phyloP scores from a whole-genome alignment of 2,888 invertebrate genomes.

The Coelinius sp. region DNA sequence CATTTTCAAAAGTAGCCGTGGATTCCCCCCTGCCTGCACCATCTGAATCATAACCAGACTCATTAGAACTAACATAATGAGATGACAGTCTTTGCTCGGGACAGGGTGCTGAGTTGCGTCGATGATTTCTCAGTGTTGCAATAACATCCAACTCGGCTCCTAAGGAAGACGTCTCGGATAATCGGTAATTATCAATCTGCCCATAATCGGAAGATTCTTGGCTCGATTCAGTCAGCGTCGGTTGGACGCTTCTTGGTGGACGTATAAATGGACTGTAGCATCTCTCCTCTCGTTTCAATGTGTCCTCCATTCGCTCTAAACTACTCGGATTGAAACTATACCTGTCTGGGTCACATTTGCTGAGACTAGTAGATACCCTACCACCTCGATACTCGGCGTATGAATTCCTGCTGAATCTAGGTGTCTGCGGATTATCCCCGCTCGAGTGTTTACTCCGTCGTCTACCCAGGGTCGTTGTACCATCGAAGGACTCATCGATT shows the following conservation, averaged over 20 bases:
- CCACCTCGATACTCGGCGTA: conserved; percentile 57
- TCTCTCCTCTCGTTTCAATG: conserved; percentile 52
- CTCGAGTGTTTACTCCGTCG: conserved; percentile 54
- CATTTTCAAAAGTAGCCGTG: conserved; percentile 61
- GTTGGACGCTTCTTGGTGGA: conserved; percentile 11
- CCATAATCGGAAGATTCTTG: conserved; percentile 49
- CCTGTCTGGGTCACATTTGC: conserved; percentile 57
- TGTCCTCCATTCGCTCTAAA: conserved; percentile 59
- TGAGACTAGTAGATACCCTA: conserved; percentile 40
- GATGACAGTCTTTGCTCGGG: conserved; percentile 69
- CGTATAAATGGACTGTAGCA: conserved; percentile 51
- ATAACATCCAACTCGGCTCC: conserved; percentile 55
- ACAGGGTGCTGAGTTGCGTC: conserved; percentile 62
- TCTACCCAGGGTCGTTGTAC: conserved; percentile 66
- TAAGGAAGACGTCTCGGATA: conserved; percentile 47
- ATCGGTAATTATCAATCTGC: conserved; percentile 51
- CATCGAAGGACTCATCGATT: conserved; percentile 63
- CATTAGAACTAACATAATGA: conserved; percentile 86
- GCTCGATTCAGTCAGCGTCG: conserved; percentile 27
- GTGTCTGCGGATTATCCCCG: conserved; percentile 42
- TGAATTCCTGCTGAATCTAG: conserved; percentile 55
- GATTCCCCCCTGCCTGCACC: conserved; percentile 71
- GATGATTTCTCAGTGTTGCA: conserved; percentile 55
- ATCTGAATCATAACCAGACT: conserved; percentile 88
- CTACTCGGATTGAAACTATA: conserved; percentile 57